A percentile compares a stretch with the other conserved stretches of the same genome.
These are phyloP conservation scores for Eurystomus glaucurus DNA, from an alignment of 2,797 vertebrate species.

Conservation along the genomic window DNA sequence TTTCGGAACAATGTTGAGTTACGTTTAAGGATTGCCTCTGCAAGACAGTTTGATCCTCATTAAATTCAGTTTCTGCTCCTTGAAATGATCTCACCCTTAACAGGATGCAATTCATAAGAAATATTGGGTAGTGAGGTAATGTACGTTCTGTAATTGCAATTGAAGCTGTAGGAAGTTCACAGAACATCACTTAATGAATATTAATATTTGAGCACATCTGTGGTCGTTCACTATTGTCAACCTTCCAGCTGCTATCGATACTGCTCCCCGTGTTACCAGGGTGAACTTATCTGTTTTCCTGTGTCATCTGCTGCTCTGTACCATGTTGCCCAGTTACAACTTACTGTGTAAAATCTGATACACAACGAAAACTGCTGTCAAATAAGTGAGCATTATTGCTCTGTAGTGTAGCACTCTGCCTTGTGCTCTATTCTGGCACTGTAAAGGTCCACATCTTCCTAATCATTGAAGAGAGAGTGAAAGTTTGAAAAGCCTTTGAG, in stretches of 20 bases:
- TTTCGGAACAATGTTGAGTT: background rate
- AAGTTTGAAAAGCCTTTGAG: background rate
- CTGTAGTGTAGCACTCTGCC: background rate
- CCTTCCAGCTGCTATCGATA: background rate
- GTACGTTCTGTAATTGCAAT: slow-evolving; percentile 5
- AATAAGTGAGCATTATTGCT: background rate
- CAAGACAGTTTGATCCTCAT: background rate
- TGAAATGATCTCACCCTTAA: slow-evolving; percentile 50
- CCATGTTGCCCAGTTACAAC: background rate
- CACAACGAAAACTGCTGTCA: background rate
- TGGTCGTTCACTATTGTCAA: background rate
- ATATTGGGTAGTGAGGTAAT: slow-evolving; percentile 46
- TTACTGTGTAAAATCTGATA: background rate
- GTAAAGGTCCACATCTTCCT: background rate
- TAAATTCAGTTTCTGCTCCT: slow-evolving; percentile 17
- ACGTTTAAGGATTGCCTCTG: background rate
- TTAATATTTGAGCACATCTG: slow-evolving; percentile 26
- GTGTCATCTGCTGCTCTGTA: background rate
- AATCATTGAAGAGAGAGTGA: background rate
- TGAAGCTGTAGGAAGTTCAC: slow-evolving; percentile 43
- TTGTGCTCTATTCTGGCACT: background rate
- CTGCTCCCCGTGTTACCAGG: background rate
- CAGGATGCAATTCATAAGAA: slow-evolving; percentile 51
- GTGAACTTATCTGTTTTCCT: background rate
- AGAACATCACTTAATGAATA: slow-evolving; percentile 29